phyloP scores from a whole-genome alignment of 2,113 vertebrate genomes.

The Hassar affinis region DNA sequence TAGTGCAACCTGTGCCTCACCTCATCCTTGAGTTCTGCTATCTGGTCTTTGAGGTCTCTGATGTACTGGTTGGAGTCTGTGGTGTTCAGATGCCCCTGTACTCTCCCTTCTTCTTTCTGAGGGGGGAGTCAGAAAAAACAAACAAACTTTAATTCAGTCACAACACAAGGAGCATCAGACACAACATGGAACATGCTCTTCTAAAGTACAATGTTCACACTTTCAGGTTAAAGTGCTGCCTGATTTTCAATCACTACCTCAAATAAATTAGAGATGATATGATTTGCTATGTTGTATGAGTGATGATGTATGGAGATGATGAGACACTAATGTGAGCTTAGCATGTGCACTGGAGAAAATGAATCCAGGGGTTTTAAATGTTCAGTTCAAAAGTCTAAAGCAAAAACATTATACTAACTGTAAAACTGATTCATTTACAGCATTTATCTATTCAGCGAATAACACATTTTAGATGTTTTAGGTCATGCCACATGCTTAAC shows the following conservation, averaged over 20 bases:
- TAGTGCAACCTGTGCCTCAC: constrained; percentile 69
- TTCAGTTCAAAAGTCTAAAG: not conserved
- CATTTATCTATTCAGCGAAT: not conserved
- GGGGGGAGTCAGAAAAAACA: constrained; percentile 46
- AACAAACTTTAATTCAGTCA: not conserved
- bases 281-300: not conserved
- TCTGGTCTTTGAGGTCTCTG: constrained; percentile 93
- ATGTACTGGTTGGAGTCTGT: constrained; percentile 95
- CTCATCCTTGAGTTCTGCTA: constrained; percentile 91
- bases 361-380: not conserved
- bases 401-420: not conserved
- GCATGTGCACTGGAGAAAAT: not conserved
- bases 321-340: not conserved
- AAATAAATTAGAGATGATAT: not conserved
- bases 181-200: not conserved
- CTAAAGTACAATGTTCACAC: not conserved
- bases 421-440: not conserved
- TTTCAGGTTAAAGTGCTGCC: not conserved
- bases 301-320: not conserved
- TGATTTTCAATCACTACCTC: not conserved
- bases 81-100: constrained; percentile 96
- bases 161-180: not conserved
- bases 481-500: not conserved
- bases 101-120: constrained; percentile 97
- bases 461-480: not conserved